These are phyloP conservation scores for Actinia equina DNA, from an alignment of 64 coral and sea anemone genomes.

Conservation along the genomic window DNA sequence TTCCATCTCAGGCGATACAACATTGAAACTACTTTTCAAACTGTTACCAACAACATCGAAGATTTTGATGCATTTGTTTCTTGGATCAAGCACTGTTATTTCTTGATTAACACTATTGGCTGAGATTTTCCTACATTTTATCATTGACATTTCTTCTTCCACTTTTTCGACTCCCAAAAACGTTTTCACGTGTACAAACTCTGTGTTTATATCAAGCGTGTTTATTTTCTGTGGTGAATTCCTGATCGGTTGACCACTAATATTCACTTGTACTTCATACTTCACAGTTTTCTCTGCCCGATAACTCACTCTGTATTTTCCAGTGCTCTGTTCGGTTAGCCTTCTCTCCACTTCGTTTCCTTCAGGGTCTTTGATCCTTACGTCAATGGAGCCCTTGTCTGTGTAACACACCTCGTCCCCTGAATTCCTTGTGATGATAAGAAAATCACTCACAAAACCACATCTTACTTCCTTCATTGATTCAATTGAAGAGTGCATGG, in stretches of 20 bases:
- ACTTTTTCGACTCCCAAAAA: neutral
- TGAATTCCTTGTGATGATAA: slow-evolving; percentile 3
- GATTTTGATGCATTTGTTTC: slow-evolving; percentile 39
- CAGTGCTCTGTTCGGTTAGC: neutral
- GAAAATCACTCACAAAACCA: slow-evolving; percentile 13
- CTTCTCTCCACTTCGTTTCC: neutral
- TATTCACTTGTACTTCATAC: neutral
- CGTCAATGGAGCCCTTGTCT: slow-evolving; percentile 1
- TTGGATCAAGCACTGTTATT: neutral
- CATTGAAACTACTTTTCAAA: slow-evolving; percentile 64
- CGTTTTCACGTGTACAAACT: slow-evolving; percentile 5
- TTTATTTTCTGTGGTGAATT: neutral
- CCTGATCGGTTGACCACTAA: neutral
- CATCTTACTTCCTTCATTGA: neutral
- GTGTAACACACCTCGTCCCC: neutral
- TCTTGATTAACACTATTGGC: slow-evolving; percentile 61
- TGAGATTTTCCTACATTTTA: slow-evolving; percentile 57
- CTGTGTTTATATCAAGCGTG: neutral
- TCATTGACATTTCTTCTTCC: too few species aligned
- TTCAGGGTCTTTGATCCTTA: neutral
- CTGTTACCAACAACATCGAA: slow-evolving; percentile 36
- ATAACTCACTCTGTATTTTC: neutral
- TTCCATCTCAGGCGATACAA: slow-evolving; percentile 12
- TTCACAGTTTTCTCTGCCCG: neutral
- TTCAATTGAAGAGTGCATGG: slow-evolving; percentile 1